A percentile compares a stretch with the other conserved stretches of the same genome.
These are phyloP conservation scores for Stramonita haemastoma DNA, from an alignment of 2,888 invertebrate genomes.

Conservation along the genomic window DNA sequence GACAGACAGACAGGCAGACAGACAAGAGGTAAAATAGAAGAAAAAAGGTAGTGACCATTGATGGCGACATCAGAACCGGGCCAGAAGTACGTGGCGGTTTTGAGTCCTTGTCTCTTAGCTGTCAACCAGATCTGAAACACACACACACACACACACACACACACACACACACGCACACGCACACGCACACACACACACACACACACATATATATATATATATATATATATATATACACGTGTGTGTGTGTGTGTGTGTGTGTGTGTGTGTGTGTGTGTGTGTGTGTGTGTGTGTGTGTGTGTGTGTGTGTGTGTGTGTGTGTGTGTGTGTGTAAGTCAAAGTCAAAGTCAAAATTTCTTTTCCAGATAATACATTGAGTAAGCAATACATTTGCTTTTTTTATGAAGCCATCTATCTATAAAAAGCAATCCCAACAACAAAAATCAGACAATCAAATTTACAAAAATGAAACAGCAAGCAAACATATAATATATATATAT, in stretches of 20 bases:
- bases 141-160: neutral
- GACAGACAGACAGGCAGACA: neutral
- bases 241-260: no score
- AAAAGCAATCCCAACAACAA: no score
- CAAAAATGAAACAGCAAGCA: no score
- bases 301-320: slow-evolving; percentile 27
- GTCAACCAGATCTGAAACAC: slow-evolving; percentile 72
- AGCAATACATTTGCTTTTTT: no score
- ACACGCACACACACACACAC: neutral
- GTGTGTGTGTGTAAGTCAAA: slow-evolving; percentile 22
- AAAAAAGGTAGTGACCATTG: neutral
- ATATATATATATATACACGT: no score
- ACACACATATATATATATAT: no score
- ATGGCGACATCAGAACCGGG: slow-evolving; percentile 68
- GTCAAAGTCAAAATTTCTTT: no score
- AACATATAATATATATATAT: no score
- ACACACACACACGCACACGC: no score
- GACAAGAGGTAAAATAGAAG: neutral
- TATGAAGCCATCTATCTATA: no score
- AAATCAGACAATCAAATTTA: no score
- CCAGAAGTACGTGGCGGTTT: slow-evolving; percentile 69
- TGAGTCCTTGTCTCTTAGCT: slow-evolving; percentile 66
- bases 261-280: neutral
- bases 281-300: slow-evolving; percentile 23
- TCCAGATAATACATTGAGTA: no score